phyloP scores from a whole-genome alignment of 2,113 vertebrate species.

The Martes martes region DNA sequence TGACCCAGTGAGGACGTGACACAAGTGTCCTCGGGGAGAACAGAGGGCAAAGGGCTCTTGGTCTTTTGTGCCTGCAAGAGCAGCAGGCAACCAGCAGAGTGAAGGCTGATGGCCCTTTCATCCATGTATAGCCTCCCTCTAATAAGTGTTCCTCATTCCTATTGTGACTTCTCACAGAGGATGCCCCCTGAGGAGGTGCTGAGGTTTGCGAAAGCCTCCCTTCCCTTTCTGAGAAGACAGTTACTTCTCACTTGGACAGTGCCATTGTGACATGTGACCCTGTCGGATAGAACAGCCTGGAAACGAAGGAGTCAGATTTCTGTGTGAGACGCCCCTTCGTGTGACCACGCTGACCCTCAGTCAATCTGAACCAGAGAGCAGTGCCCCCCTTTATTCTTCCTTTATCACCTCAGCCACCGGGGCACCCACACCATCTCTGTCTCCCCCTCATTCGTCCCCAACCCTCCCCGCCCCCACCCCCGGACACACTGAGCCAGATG shows the following conservation, averaged over 20 bases:
- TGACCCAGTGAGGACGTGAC: background rate
- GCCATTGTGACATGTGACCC: background rate
- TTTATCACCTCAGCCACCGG: background rate
- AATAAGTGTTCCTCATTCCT: background rate
- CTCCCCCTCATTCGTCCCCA: accelerated
- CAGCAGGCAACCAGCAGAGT: background rate
- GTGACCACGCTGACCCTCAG: no score
- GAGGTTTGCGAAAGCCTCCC: background rate
- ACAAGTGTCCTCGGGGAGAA: background rate
- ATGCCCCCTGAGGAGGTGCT: background rate
- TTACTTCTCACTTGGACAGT: background rate
- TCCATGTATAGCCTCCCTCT: background rate
- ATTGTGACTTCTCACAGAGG: background rate
- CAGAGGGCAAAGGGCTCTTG: background rate
- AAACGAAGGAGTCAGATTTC: background rate
- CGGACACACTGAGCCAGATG: no score
- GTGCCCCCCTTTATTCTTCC: background rate
- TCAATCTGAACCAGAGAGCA: background rate
- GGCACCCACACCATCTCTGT: background rate
- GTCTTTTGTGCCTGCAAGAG: background rate
- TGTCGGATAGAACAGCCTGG: background rate
- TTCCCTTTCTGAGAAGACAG: background rate
- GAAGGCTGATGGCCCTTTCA: background rate
- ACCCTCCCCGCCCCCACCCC: accelerated
- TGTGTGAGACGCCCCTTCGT: accelerated